Conservation (phyloP, 2,888 invertebrate genomes). For the Venustoraphidia nigricollis region DNA sequence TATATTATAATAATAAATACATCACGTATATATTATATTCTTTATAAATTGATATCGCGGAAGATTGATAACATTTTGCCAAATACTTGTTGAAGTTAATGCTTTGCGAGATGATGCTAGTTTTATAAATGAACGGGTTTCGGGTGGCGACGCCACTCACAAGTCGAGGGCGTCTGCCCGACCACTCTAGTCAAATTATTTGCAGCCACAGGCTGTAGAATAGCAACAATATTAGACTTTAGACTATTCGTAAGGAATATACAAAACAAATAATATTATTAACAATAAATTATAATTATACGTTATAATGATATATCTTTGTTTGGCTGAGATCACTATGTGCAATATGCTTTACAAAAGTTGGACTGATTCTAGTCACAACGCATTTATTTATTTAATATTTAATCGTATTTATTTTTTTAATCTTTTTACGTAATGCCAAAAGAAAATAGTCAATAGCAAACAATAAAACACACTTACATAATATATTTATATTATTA, state of each 20-base stretch:
- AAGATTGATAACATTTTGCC: slow-evolving; percentile 24
- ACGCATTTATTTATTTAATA: not conserved
- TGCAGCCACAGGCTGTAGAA: slow-evolving; percentile 21
- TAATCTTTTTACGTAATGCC: no score
- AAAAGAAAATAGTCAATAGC: no score
- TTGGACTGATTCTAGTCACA: not conserved
- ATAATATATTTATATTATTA: no score
- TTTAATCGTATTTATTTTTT: no score
- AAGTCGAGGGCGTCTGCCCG: slow-evolving; percentile 17
- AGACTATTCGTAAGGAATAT: no score
- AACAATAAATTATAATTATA: slow-evolving; percentile 5
- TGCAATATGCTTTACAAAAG: slow-evolving; percentile 22
- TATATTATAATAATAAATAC: not conserved
- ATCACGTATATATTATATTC: not conserved
- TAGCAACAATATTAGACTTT: slow-evolving; percentile 18
- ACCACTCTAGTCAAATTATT: slow-evolving; percentile 32
- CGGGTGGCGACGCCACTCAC: not conserved
- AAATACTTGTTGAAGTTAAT: slow-evolving; percentile 30
- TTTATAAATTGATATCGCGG: not conserved
- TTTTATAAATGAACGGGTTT: not conserved
- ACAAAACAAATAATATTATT: slow-evolving; percentile 2
- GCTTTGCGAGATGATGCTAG: slow-evolving; percentile 21
- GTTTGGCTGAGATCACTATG: slow-evolving; percentile 28
- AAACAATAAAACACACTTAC: no score
- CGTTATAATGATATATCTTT: slow-evolving; percentile 7